Conservation (phyloP, 2,113 vertebrate genomes). For the Mugil cephalus region DNA sequence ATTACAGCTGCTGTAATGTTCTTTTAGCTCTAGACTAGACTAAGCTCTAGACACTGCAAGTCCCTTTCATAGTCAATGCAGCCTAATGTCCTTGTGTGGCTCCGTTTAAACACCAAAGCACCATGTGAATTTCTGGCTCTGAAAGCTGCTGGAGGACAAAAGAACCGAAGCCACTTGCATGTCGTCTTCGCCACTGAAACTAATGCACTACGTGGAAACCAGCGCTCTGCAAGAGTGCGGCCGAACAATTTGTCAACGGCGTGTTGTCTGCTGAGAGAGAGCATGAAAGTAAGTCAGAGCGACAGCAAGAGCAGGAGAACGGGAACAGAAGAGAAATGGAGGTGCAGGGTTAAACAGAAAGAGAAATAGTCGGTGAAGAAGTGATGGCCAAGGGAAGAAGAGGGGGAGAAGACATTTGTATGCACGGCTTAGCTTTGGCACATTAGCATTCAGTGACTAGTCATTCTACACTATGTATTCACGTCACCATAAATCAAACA, state of each 20-base stretch:
- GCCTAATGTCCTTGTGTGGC: conserved; percentile 49
- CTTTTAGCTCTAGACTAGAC: conserved; percentile 13
- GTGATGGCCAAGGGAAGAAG: conserved; percentile 38
- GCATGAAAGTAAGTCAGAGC: conserved; percentile 21
- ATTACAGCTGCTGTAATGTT: conserved; percentile 39
- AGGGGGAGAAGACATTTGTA: conserved; percentile 67
- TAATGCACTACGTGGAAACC: conserved; percentile 16
- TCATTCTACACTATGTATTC: conserved; percentile 61
- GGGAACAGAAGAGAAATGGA: conserved; percentile 13
- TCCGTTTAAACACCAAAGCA: conserved; percentile 41
- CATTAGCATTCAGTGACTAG: conserved; percentile 75
- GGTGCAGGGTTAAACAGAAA: conserved; percentile 19
- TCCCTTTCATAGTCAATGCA: conserved; percentile 32
- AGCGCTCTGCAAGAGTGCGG: background rate
- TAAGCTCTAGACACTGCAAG: conserved; percentile 13
- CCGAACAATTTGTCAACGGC: conserved; percentile 38
- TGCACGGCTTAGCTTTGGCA: conserved; percentile 65
- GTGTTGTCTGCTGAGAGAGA: conserved; percentile 25
- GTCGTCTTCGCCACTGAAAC: conserved; percentile 31
- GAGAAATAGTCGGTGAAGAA: conserved; percentile 31
- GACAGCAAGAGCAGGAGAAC: conserved; percentile 23
- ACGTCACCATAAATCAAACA: conserved; percentile 69
- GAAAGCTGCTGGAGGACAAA: conserved; percentile 38
- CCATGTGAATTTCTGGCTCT: conserved; percentile 37
- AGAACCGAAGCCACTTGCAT: conserved; percentile 32